Conservation (phyloP, 2,797 vertebrate genomes). For the Carcharodon carcharias region DNA sequence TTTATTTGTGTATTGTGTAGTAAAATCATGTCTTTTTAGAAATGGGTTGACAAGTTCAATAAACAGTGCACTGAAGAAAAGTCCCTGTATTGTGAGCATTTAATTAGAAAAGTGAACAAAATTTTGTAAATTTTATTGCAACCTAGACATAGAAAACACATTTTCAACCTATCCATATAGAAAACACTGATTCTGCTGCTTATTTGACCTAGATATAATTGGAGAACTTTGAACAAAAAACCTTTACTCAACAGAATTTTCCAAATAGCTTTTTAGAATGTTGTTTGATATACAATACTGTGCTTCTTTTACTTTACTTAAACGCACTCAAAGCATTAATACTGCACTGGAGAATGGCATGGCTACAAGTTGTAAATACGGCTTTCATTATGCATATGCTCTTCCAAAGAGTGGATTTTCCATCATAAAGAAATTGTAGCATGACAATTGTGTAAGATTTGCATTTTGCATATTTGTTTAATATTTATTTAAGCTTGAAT, state of each 20-base stretch:
- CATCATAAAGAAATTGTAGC: not conserved
- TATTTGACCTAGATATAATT: not conserved
- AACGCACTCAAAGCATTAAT: not conserved
- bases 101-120: not conserved
- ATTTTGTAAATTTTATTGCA: not conserved
- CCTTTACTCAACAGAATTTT: not conserved
- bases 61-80: not conserved
- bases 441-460: not conserved
- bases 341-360: conserved; percentile 13
- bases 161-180: not conserved
- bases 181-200: not conserved
- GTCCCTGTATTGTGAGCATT: not conserved
- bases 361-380: not conserved
- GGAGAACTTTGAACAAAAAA: conserved; percentile 11
- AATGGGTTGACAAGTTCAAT: not conserved
- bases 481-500: not conserved
- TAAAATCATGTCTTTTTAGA: not conserved
- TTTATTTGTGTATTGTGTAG: not conserved
- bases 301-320: not conserved
- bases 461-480: not conserved
- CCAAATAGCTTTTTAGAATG: not conserved
- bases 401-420: not conserved
- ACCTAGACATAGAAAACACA: not conserved
- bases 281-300: not conserved
- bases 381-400: not conserved